Evolutionary conservation across 2,113 vertebrate species (phyloP).

Genomic region (Cynopterus brachyotis): DNA sequence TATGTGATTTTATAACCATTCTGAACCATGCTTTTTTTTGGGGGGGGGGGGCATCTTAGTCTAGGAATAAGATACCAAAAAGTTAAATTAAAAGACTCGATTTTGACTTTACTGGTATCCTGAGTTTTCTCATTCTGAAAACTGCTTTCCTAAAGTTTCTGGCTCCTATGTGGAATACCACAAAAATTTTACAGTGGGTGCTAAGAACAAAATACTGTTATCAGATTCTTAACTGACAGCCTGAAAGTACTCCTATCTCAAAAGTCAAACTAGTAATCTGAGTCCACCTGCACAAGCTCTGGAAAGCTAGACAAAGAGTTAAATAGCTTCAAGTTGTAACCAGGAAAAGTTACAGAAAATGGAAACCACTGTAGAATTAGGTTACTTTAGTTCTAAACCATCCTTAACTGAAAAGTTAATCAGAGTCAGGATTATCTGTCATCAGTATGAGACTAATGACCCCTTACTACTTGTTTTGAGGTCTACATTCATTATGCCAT

Average conservation of each 20-base stretch:
- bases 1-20: not conserved
- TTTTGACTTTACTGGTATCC: not conserved
- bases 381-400: not conserved
- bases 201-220: not conserved
- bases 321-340: not conserved
- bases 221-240: not conserved
- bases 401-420: not conserved
- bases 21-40: not conserved
- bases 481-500: not conserved
- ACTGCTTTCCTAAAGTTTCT: not conserved
- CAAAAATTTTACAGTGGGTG: not conserved
- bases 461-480: not conserved
- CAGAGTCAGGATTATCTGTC: not conserved
- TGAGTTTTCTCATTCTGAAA: constrained; percentile 32
- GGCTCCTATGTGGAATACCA: not conserved
- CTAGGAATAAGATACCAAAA: not conserved
- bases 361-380: not conserved
- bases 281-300: not conserved
- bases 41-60: not conserved
- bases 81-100: not conserved
- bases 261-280: not conserved
- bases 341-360: not conserved
- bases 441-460: not conserved
- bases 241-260: not conserved
- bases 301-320: not conserved